Evolutionary conservation across 2,797 vertebrate genomes (phyloP), one percentile per base, ranked within the genome.

Genomic region (Poecilia picta): DNA sequence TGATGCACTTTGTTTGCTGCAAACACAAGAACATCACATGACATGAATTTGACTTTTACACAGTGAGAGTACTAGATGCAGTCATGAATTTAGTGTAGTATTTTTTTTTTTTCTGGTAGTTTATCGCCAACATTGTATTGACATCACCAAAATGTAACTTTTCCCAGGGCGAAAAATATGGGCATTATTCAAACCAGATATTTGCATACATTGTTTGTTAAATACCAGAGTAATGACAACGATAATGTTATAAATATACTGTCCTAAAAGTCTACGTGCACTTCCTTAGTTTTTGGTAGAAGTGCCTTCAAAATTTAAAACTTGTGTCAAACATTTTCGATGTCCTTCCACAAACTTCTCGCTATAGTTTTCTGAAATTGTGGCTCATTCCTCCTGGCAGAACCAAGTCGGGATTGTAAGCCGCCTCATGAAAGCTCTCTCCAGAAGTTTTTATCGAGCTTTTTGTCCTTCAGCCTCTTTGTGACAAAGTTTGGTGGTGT

Each of bases 11-110:
- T 16, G 10, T 13, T 71, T 74, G 20, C 18, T 33, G 41, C 11
- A 80, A 57, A 62, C 33, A 47, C 55, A 41, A 46, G 64, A 43
- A 73, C 13, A 49, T 59, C 59, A 68, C 39, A 25, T 46, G 36
- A 68, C 39, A 25, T 46, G 36, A 23, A 41, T 75, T 74, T 41
- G 55, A 62, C 15, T 31, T 46, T 16, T 45, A 6, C 15, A 5
- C 43, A 18, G 39, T n/a, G 3, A 28, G 16, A 43, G 16, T 55
- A 28, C 73, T 13, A 74, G 33, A 59, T 31, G 39, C 11, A 18
- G n/a, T 31, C 41, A 10, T 15, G 8, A 15, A 74, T 43, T 16
- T 73, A 23, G 28, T 31, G n/a, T 59, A n/a, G 55, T 15, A 59
- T 59, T 59, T 28, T 41, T 33, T 28, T 41, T 33, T 39, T 41